Evolutionary conservation across 1,140 invertebrate genomes (phyloP), one percentile per base, ranked within the genome.

Genomic region (Vollenhovia emeryi): DNA sequence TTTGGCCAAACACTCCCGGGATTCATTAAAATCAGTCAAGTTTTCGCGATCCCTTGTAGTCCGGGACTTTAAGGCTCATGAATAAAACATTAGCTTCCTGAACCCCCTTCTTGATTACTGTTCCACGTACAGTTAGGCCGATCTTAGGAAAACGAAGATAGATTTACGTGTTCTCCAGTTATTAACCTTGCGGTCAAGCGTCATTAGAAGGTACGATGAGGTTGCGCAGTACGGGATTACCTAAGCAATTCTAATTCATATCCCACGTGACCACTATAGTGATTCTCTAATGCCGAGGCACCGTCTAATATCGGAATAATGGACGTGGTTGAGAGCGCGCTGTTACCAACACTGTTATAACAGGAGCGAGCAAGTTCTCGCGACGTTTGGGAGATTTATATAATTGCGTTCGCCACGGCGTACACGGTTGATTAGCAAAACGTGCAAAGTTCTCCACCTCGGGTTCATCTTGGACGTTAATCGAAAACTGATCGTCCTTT

Each of bases 181-280:
- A 85, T 85, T 85, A 85, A 85, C 74, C 74, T 85, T 52, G 64
- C 43, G 83, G 83, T 85, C 83, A 55, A 64, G 60, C 36, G 60
- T 33, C 48, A 85, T 85, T 85, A 64, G 83, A 43, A 40, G 75
- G 15, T 50, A 66, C n/a, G 60, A 76, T 62, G 68, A 84, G 40
- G 18, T 62, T 84, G 55, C 59, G 21, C 55, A 45, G 40, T 40
- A 48, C 76, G 43, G n/a, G 36, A 76, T 60, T 76, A 55, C 1
- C 74, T 36, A 21, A 57, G 36, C 71, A 84, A 84, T 75, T 76
- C 59, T 62, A 76, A 74, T 76, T 76, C 52, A 76, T 59, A 40
- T 13, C 9, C 36, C 79, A 57, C 52, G 27, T 48, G 45, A 71
- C 21, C 50, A 62, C 21, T 40, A 62, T 57, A 45, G 40, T 27